phyloP scores from a whole-genome alignment of 2,113 vertebrate genomes.

The Pseudorasbora parva region DNA sequence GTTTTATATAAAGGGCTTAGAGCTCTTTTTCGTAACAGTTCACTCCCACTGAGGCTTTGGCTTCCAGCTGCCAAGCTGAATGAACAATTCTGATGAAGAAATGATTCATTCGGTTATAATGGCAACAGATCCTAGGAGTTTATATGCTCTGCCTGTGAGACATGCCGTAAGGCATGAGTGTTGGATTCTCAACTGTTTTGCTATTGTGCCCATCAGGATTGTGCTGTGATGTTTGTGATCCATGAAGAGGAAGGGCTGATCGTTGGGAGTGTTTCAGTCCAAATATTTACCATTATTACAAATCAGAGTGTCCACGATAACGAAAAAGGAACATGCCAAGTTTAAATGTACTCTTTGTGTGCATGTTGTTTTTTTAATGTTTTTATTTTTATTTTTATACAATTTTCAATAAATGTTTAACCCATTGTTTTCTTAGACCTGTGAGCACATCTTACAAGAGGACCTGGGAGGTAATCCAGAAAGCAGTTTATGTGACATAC shows the following conservation, averaged over 20 bases:
- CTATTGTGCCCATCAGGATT: background rate
- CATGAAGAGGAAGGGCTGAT: background rate
- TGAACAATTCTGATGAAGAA: conserved; percentile 2
- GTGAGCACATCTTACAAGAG: too few relatives aligned
- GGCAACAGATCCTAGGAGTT: background rate
- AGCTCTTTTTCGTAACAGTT: conserved; percentile 23
- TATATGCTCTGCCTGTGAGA: conserved; percentile 12
- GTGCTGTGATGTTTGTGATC: conserved; percentile 21
- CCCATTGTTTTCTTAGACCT: too few relatives aligned
- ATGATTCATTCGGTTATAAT: conserved; percentile 23
- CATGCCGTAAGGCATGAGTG: conserved; percentile 3
- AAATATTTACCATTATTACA: conserved; percentile 23
- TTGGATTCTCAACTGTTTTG: background rate
- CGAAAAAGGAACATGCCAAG: too few relatives aligned
- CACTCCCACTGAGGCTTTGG: conserved; percentile 29
- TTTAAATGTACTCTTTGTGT: too few relatives aligned
- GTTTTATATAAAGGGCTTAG: conserved; percentile 18
- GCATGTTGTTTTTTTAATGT: too few relatives aligned
- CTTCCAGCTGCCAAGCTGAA: conserved; percentile 16
- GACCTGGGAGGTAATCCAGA: too few relatives aligned
- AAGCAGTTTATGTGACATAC: too few relatives aligned
- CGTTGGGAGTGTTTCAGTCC: conserved; percentile 1
- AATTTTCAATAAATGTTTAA: too few relatives aligned
- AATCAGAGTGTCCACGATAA: too few relatives aligned
- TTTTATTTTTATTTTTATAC: too few relatives aligned